These are phyloP conservation scores for Tachina lurida DNA, from an alignment of 2,888 invertebrate genomes.

Conservation along the genomic window DNA sequence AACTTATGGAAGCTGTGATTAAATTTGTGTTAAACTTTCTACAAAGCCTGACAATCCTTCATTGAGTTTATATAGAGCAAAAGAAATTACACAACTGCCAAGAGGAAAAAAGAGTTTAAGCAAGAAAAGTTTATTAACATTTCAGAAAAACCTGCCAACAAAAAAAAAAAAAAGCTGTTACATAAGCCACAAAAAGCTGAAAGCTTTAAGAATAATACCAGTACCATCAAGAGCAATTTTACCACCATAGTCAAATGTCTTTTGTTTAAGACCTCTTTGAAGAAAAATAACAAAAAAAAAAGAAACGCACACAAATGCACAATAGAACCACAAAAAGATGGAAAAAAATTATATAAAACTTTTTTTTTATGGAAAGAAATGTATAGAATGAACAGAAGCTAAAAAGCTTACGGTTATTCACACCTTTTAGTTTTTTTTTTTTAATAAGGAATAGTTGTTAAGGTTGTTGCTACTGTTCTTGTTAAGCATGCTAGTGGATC, in stretches of 20 bases:
- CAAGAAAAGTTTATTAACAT: constrained; percentile 67
- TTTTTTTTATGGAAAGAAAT: neutral
- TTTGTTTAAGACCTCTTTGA: constrained; percentile 44
- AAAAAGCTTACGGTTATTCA: constrained; percentile 68
- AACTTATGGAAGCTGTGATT: neutral
- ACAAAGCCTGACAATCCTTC: neutral
- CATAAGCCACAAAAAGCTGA: constrained; percentile 39
- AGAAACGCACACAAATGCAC: constrained; percentile 9
- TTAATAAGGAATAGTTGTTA: constrained; percentile 14
- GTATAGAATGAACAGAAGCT: constrained; percentile 16
- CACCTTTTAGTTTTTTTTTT: constrained; percentile 58
- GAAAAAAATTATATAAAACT: constrained; percentile 23
- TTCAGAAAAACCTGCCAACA: constrained; percentile 39
- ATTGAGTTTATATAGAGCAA: neutral
- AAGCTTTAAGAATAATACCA: constrained; percentile 13
- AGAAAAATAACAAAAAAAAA: neutral
- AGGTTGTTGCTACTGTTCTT: constrained; percentile 40
- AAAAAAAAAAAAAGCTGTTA: constrained; percentile 30
- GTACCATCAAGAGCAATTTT: constrained; percentile 21
- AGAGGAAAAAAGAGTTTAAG: constrained; percentile 6
- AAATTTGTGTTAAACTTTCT: neutral
- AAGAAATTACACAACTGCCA: neutral
- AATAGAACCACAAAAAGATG: neutral
- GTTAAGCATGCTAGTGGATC: constrained; percentile 29
- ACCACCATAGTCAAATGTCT: constrained; percentile 41